Conservation (phyloP, 2,888 invertebrate genomes). For the Rotaria macrura region DNA sequence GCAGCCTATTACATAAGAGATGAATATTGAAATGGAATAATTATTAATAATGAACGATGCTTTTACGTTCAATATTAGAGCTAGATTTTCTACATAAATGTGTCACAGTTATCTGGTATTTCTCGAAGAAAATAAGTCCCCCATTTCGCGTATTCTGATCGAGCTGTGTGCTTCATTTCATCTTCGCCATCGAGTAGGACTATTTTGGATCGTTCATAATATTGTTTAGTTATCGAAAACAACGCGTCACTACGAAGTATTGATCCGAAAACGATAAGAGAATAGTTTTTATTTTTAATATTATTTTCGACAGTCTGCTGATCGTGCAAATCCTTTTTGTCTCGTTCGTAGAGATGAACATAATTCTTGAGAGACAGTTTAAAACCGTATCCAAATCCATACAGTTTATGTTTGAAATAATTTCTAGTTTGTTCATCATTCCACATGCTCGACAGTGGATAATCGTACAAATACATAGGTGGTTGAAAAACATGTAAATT, state of each 20-base stretch:
- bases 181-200: not conserved
- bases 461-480: not conserved
- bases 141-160: not conserved
- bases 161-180: not conserved
- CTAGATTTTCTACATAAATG: too few relatives aligned
- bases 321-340: not conserved
- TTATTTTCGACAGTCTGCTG: not conserved
- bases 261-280: not conserved
- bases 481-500: not conserved
- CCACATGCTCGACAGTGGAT: not conserved
- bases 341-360: not conserved
- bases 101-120: not conserved
- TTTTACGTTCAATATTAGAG: too few relatives aligned
- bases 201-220: not conserved
- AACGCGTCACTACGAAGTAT: not conserved
- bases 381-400: not conserved
- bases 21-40: too few relatives aligned
- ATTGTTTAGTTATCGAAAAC: not conserved
- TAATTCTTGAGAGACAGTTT: not conserved
- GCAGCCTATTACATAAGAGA: too few relatives aligned
- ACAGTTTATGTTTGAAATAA: not conserved
- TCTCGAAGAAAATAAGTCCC: not conserved
- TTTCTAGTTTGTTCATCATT: not conserved
- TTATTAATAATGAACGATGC: too few relatives aligned
- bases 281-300: not conserved